phyloP scores from a whole-genome alignment of 2,113 vertebrate genomes.

The Petromus typicus region DNA sequence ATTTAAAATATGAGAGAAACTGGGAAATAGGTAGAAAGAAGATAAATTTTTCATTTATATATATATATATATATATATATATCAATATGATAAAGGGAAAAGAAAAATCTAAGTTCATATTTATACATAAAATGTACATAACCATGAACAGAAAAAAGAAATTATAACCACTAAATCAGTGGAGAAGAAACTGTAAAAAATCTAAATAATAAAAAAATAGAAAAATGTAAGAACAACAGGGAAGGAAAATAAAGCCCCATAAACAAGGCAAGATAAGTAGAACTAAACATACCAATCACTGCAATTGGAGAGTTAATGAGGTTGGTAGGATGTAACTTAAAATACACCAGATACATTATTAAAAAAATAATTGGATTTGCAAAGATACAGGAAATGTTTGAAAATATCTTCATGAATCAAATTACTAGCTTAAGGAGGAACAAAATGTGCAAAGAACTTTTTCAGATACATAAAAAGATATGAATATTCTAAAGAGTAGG shows the following conservation, averaged over 20 bases:
- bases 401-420: not conserved
- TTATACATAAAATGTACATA: not conserved
- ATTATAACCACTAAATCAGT: not conserved
- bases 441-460: not conserved
- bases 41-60: not conserved
- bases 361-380: not conserved
- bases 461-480: not conserved
- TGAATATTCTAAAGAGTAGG: not conserved
- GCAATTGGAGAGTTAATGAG: not conserved
- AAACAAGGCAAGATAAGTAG: not conserved
- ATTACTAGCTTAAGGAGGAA: slow-evolving; percentile 7
- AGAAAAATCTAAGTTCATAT: not conserved
- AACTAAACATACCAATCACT: not conserved
- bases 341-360: not conserved
- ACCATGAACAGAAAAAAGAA: not conserved
- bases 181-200: not conserved
- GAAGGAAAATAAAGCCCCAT: not conserved
- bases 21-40: not conserved
- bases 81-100: not conserved
- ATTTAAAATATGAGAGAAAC: slow-evolving; percentile 18
- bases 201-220: not conserved
- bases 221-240: not conserved
- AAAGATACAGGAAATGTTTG: slow-evolving; percentile 5
- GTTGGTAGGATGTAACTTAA: not conserved
- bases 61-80: not conserved